Evolutionary conservation across 2,797 vertebrate species (phyloP).

Genomic region (Semotilus atromaculatus): DNA sequence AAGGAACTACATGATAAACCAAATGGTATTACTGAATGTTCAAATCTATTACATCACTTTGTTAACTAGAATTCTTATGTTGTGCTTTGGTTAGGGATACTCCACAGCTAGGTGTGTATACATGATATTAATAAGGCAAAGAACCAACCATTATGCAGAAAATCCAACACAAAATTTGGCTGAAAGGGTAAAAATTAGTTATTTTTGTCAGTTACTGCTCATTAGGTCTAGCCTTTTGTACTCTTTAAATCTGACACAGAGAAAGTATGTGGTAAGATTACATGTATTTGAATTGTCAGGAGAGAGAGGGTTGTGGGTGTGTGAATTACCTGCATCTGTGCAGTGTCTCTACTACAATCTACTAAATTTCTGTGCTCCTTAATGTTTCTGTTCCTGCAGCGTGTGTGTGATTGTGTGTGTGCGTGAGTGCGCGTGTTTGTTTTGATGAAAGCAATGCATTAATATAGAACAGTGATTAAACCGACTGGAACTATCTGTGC

Average conservation of each 20-base stretch:
- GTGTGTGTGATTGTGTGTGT: no score
- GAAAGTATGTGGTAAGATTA: not conserved
- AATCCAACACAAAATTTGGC: not conserved
- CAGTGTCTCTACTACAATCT: not conserved
- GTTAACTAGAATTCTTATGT: no score
- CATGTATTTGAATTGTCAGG: not conserved
- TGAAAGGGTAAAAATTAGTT: not conserved
- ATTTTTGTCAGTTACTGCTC: not conserved
- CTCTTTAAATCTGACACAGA: not conserved
- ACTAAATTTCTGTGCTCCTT: not conserved
- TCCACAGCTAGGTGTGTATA: not conserved
- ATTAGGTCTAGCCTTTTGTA: not conserved
- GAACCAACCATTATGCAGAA: no score
- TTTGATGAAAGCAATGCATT: not conserved
- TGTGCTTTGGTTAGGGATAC: not conserved
- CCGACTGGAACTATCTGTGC: not conserved
- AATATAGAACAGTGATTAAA: not conserved
- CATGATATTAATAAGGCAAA: not conserved
- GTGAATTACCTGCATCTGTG: not conserved
- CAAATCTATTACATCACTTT: no score
- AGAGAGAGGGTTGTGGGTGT: not conserved
- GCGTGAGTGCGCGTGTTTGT: no score
- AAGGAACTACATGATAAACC: constrained; percentile 82
- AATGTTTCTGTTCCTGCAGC: no score
- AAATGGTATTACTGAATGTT: constrained; percentile 67